Evolutionary conservation across 1,140 invertebrate genomes (phyloP).

Genomic region (Goniozus legneri): DNA sequence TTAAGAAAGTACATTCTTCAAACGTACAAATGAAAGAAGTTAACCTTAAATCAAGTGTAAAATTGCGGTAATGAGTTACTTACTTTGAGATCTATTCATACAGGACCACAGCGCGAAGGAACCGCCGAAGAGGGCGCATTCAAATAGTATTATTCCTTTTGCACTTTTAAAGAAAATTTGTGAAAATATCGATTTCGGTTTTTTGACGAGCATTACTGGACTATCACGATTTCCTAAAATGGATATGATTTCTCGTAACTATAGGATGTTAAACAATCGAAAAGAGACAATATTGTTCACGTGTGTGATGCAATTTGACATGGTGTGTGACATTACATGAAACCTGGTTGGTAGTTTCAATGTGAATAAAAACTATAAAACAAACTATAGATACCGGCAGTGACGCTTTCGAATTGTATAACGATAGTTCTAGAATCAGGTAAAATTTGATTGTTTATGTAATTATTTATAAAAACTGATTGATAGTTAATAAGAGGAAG

Average conservation of each 20-base stretch:
- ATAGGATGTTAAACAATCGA: too few species aligned
- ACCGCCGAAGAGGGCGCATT: conserved; percentile 21
- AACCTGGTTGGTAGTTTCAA: too few species aligned
- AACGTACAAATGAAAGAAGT: neutral
- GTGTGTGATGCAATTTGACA: too few species aligned
- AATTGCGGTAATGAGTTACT: conserved; percentile 16
- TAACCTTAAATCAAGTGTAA: conserved; percentile 1
- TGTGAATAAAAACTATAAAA: too few species aligned
- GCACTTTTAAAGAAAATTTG: neutral
- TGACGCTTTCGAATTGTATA: too few species aligned
- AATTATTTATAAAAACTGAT: too few species aligned
- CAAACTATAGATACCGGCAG: too few species aligned
- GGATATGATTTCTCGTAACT: conserved; percentile 53
- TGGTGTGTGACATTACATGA: too few species aligned
- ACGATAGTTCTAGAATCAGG: too few species aligned
- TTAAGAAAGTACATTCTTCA: neutral
- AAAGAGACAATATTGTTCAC: too few species aligned
- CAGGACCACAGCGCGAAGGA: conserved; percentile 33
- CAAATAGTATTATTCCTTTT: conserved; percentile 21
- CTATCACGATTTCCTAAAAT: conserved; percentile 45
- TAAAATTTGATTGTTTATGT: too few species aligned
- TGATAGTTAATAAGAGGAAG: too few species aligned
- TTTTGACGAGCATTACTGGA: conserved; percentile 46
- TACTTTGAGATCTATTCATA: conserved; percentile 45
- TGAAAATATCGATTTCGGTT: conserved; percentile 13